Evolutionary conservation across 2,797 vertebrate genomes (phyloP), one percentile per base, ranked within the genome.

Genomic region (Carapus acus): DNA sequence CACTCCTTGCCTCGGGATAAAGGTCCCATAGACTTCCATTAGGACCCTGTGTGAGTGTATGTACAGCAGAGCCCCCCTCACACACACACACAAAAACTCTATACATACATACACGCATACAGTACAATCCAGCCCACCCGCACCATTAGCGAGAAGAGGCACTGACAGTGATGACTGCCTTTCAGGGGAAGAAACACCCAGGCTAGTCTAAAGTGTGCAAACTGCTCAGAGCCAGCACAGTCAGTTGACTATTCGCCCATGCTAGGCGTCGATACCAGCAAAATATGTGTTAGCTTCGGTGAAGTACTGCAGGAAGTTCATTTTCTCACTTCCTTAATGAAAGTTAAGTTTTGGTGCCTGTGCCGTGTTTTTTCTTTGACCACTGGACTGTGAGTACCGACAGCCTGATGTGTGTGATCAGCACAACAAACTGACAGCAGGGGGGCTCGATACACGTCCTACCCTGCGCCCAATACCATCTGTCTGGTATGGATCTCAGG

Each of bases 21-120:
- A 91, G 86, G 84, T 91, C 90, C 89, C 88, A 88, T 85, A 86
- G 86, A 84, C 89, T 88, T 92, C 89, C 90, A 86, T 93, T 88
- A 91, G 86, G 89, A 88, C 87, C 83, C 88, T 90, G 81, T 81
- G 67, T 90, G 87, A 90, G 86, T 86, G 86, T 88, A 86, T 83
- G 81, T 89, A 78, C 71, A 79, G 83, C 75, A 81, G 49, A 70
- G 49, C 13, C 59, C 68, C 46, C 49, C 45, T n/a, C n/a, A n/a
- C n/a, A n/a, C n/a, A n/a, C n/a, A n/a, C n/a, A n/a, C n/a, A n/a
- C n/a, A n/a, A n/a, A n/a, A 57, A 24, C 44, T 40, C 40, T 13
- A 22, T 47, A 36, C 48, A 53, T 12, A 43, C 44, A 54, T 33
- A 31, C 8, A 43, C 18, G 18, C 24, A 59, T 41, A 54, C 59